Base-by-base conservation (phyloP, 2,797 vertebrate species). In the Nannoperca australis region DNA sequence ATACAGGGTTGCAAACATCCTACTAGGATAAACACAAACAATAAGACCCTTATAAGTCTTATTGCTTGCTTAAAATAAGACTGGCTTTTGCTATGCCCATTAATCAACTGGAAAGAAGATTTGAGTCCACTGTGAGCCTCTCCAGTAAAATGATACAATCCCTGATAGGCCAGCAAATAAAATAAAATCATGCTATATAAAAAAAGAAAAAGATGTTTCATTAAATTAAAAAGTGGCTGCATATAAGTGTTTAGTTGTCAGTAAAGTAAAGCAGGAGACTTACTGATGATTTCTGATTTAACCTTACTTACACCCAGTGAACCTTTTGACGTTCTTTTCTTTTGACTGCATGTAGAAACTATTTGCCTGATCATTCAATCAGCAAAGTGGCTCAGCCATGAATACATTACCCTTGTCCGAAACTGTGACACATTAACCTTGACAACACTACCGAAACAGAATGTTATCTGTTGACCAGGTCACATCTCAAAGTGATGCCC, bases 391-490 rank as follows among this genome's bases (percentile, higher is more conserved):
- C 49, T 87, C 63, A 3, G 50, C 79, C 70, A 38, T 73, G 87
- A 91, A 93, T 91, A 65, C 67, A 90, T 91, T 90, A 89, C 76
- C 89, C 88, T 89, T 86, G 88, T 71, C 78, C 59, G 47, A 88
- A 83, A 85, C 81, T 75, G 76, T 82, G 85, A 87, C 91, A 90
- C 83, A 90, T 93, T 93, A 92, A 95, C 94, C 93, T 94, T 94
- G 91, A 93, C 93, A 92, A 85, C 86, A 64, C 86, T 64, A 77
- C 76, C 30, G 69, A 86, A 88, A 89, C 88, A 90, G 80, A 93
- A 80, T 88, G 90, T 83, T 95, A 92, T 93, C 89, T 91, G 92
- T 92, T 90, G 91, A 89, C 91, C 88, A 34, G 90, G 93, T 94
- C 91, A 85, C 91, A 86, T 91, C 89, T 93, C 89, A 85, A 84